These are phyloP conservation scores for Epinotia ramella DNA, from an alignment of 2,888 invertebrate species.

Conservation along the genomic window DNA sequence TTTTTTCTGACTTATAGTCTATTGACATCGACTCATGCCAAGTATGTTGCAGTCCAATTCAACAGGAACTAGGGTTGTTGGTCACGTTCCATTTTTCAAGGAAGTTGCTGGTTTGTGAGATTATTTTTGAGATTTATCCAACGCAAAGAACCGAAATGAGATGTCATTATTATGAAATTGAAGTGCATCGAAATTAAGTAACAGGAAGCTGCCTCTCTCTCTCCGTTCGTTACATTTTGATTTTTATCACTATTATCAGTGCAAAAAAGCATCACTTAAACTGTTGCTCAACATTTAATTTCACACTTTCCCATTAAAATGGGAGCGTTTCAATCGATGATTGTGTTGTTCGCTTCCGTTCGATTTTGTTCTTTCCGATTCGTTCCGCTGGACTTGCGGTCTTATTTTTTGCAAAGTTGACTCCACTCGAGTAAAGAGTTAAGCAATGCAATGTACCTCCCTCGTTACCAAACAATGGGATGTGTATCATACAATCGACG, in stretches of 20 bases:
- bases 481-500: slow-evolving; percentile 62
- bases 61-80: slow-evolving; percentile 28
- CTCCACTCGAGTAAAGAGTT: slow-evolving; percentile 54
- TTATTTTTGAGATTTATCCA: not conserved
- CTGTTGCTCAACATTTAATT: slow-evolving; percentile 57
- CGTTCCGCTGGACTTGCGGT: slow-evolving; percentile 52
- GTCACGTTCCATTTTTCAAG: slow-evolving; percentile 9
- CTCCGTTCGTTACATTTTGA: slow-evolving; percentile 44
- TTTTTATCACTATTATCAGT: slow-evolving; percentile 49
- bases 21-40: slow-evolving; percentile 40
- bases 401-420: slow-evolving; percentile 53
- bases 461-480: slow-evolving; percentile 68
- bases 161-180: not conserved
- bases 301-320: slow-evolving; percentile 69
- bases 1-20: slow-evolving; percentile 45
- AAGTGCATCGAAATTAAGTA: not conserved
- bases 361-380: slow-evolving; percentile 55
- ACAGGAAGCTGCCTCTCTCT: slow-evolving; percentile 14
- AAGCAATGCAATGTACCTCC: slow-evolving; percentile 55
- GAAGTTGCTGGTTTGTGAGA: not conserved
- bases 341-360: slow-evolving; percentile 65
- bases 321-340: slow-evolving; percentile 60
- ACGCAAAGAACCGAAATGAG: not conserved
- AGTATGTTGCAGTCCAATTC: slow-evolving; percentile 31
- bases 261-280: slow-evolving; percentile 45